Base-by-base conservation (phyloP, 1,140 invertebrate genomes). In the Drosophila tropicalis region DNA sequence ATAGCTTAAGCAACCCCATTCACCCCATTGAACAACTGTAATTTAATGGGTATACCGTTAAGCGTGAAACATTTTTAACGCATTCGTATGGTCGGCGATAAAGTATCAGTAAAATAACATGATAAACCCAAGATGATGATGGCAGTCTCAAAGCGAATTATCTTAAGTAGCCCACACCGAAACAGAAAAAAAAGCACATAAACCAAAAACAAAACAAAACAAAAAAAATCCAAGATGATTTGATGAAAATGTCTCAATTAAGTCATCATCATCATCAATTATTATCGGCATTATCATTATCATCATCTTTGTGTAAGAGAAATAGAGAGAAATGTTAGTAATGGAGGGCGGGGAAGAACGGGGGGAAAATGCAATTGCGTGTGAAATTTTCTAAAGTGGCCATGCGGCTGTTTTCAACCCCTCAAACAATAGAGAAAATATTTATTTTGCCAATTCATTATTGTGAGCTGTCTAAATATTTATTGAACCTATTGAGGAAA, bases 41-140 rank as follows among this genome's bases (percentile, higher is more conserved):
- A 51, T 51, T 51, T 5, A 22, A 51, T 51, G 44, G 44, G 44
- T 51, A 51, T 51, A 51, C 44, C 17, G 44, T 51, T 51, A 51
- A 87, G 80, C 84, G 84, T 85, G 84, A 87, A 87, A 87, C 84
- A 87, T 87, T 84, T 51, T 87, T 87, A 87, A 87, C 84, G 84
- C 84, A 81, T 87, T 80, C 44, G 44, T 51, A 22, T 51, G 44
- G 17, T 44, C 67, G 56, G 80, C 84, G 84, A 87, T 87, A 87
- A 87, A 87, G 84, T 87, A 87, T 87, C 84, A 89, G 84, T 78
- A 87, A 87, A 87, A 51, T 51, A 51, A 51, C 44, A 51, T 51
- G 44, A 51, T 51, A 51, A 51, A 51, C 44, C 44, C 44, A 51
- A 17, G 44, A 51, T 51, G 44, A 51, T 51, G 44, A 51, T 51